Conservation (phyloP, 2,797 vertebrate species). For the Rhynchonycteris naso region DNA sequence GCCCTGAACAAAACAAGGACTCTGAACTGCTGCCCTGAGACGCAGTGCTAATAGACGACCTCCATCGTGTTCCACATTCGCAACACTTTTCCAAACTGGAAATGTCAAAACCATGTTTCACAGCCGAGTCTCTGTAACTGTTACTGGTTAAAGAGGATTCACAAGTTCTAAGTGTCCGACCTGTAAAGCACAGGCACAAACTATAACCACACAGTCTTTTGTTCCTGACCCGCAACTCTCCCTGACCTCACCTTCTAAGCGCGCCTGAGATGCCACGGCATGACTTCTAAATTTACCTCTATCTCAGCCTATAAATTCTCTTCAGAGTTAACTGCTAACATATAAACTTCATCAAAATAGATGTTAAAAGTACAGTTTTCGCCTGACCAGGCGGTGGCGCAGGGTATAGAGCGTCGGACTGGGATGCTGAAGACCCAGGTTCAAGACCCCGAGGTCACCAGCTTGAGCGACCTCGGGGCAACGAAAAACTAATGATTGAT, state of each 20-base stretch:
- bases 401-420: no score
- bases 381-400: no score
- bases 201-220: not conserved
- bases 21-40: not conserved
- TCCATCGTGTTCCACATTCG: not conserved
- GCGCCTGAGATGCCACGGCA: not conserved
- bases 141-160: not conserved
- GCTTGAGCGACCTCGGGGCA: no score
- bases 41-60: not conserved
- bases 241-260: not conserved
- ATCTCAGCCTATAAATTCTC: not conserved
- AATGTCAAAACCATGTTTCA: not conserved
- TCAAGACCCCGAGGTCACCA: no score
- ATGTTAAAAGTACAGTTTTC: not conserved
- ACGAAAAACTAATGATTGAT: no score
- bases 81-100: constrained; percentile 36
- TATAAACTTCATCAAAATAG: not conserved
- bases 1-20: constrained; percentile 8
- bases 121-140: not conserved
- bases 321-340: constrained; percentile 8
- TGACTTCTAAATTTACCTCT: not conserved
- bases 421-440: no score
- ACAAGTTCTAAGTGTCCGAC: not conserved
- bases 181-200: not conserved
- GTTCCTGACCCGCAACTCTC: not conserved